These are phyloP conservation scores for Saccostrea cuccullata DNA, from an alignment of 1,140 invertebrate species.

Conservation along the genomic window DNA sequence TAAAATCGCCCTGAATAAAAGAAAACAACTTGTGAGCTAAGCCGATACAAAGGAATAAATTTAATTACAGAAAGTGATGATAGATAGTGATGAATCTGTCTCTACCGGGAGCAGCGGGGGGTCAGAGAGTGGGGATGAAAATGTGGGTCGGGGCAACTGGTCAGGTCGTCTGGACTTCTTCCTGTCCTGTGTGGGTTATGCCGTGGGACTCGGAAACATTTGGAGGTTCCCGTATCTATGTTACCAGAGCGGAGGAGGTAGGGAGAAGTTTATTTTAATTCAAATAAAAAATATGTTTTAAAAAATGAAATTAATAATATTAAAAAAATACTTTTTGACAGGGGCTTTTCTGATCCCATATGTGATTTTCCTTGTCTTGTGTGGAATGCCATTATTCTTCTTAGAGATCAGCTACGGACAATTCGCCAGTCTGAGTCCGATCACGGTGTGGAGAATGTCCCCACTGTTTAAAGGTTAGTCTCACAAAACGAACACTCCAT, in stretches of 20 bases:
- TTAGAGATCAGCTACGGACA: slow-evolving; percentile 88
- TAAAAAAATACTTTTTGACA: slow-evolving; percentile 52
- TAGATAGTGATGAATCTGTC: not conserved
- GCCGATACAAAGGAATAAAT: not conserved
- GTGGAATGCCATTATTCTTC: slow-evolving; percentile 86
- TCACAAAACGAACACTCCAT: too few species aligned
- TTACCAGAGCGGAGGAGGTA: slow-evolving; percentile 46
- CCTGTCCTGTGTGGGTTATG: slow-evolving; percentile 41
- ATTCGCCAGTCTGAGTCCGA: slow-evolving; percentile 86
- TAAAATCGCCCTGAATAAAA: too few species aligned
- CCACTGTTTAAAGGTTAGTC: slow-evolving; percentile 86
- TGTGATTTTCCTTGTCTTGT: slow-evolving; percentile 81
- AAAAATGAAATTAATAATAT: not conserved
- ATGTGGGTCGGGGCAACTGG: slow-evolving; percentile 43
- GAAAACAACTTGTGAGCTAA: too few species aligned
- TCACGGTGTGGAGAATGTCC: slow-evolving; percentile 87
- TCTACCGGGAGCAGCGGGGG: slow-evolving; percentile 26
- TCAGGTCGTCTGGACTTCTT: slow-evolving; percentile 40
- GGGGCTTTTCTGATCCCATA: slow-evolving; percentile 87
- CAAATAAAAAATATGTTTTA: too few species aligned
- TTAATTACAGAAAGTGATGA: not conserved
- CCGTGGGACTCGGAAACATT: slow-evolving; percentile 43
- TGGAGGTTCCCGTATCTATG: slow-evolving; percentile 47
- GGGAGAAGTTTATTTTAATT: not conserved
- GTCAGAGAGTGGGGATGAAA: slow-evolving; percentile 39